Evolutionary conservation across 2,113 vertebrate species (phyloP), one percentile per base, ranked within the genome.

Genomic region (Daphoenositta chrysoptera): DNA sequence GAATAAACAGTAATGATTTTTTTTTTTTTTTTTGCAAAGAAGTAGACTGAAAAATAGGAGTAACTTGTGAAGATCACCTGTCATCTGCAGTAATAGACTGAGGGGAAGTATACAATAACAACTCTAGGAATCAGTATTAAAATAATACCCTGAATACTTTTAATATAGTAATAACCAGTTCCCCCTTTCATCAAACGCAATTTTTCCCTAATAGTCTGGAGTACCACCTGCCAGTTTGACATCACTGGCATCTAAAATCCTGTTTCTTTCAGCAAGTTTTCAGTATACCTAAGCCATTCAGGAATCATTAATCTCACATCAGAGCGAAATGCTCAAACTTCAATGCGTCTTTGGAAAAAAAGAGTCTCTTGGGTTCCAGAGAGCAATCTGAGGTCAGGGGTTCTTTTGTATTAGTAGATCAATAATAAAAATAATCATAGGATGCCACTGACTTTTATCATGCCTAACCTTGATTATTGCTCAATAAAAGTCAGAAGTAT

Each of bases 361-460:
- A 40, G 3, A 24, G 13, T 77, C 44, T 83, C 31, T 95, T 86
- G 6, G 47, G 90, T 90, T 93, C 19, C 84, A 90, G 63, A 90
- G 60, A 95, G 9, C 97, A 84, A 97, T 96, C n/a, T 92, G 91
- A 97, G 89, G 80, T 96, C 91, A 95, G 71, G 24, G 37, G 93
- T 87, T 89, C 68, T 96, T 93, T 94, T 93, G 8, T 83, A 60
- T 86, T 81, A 40, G 57, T 94, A 96, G 96, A 98, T 98, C 96
- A 97, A 95, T 97, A 97, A 96, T 84, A 94, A 89, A 97, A 87
- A 97, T 95, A 97, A 96, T 97, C 93, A 96, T 89, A n/a, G 22
- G 53, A 21, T 95, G 70, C 92, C 89, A 94, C 60, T 96, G 86
- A 96, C 50, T 94, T 97, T 86, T 95, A 68, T 94, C 70, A 87